phyloP scores from a whole-genome alignment of 2,797 vertebrate genomes.

The Fundulus diaphanus region DNA sequence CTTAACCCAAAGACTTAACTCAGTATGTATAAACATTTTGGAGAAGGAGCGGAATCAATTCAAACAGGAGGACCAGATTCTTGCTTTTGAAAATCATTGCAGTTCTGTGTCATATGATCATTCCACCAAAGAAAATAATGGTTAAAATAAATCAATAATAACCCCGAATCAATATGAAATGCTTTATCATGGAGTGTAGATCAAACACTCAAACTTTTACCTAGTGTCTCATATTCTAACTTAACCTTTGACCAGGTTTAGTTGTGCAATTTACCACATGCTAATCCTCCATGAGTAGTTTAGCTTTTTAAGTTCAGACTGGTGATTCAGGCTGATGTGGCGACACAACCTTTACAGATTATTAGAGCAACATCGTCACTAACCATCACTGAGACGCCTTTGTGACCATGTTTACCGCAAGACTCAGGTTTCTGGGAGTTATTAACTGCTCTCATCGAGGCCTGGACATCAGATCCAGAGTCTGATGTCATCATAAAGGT shows the following conservation, averaged over 20 bases:
- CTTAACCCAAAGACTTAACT: too few relatives aligned
- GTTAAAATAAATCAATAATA: too few relatives aligned
- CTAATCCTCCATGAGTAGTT: too few relatives aligned
- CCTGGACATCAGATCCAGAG: constrained; percentile 11
- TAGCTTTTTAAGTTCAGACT: constrained; percentile 3
- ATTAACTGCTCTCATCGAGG: constrained; percentile 55
- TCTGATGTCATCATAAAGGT: constrained; percentile 49
- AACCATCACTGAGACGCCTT: constrained; percentile 58
- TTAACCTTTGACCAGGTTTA: too few relatives aligned
- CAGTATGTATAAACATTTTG: background rate
- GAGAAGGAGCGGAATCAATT: background rate
- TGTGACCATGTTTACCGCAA: constrained; percentile 60
- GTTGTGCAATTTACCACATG: background rate
- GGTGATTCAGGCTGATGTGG: background rate
- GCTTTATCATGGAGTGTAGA: background rate
- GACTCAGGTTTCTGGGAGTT: constrained; percentile 63
- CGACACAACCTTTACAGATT: constrained; percentile 6
- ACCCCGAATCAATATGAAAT: background rate
- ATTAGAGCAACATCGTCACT: constrained; percentile 23
- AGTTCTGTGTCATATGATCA: background rate
- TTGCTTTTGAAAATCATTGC: background rate
- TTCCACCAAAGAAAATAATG: background rate
- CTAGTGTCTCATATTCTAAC: too few relatives aligned
- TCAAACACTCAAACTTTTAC: background rate
- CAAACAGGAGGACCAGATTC: background rate